Evolutionary conservation across 2,888 invertebrate genomes (phyloP), one percentile per base, ranked within the genome.

Genomic region (Ganaspis brasiliensis): DNA sequence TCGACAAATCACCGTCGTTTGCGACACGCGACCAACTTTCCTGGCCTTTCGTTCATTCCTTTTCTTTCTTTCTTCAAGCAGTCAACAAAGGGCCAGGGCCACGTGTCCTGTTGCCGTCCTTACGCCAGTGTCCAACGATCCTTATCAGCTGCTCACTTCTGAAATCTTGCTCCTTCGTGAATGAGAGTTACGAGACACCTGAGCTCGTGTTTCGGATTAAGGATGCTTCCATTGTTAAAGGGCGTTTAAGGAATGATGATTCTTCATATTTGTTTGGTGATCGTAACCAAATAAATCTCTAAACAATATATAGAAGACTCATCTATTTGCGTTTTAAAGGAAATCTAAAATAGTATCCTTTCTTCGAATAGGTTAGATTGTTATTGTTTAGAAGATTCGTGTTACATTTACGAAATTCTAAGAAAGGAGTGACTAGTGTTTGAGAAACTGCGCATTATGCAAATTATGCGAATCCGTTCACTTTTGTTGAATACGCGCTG

Each of bases 11-110:
- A 87, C 87, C 80, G 84, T 74, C 82, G 83, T 73, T 79, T 79
- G 83, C 86, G 88, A 89, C 90, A 89, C 90, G 88, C 88, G 89
- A 89, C 87, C 87, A 83, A 87, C 85, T 89, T 88, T 86, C 84
- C 84, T 84, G 73, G 35, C 21, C 61, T 35, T 61, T 67, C 67
- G 40, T 40, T 67, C 45, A 37, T 61, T 37, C 78, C 83, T 86
- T 86, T 45, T 40, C 72, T 61, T 71, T 56, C 52, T 71, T 37
- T 79, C 79, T 81, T 83, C 52, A 76, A 37, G 56, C 55, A 55
- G 35, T 55, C 76, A 63, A 55, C 63, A 35, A 76, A 72, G 63
- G 55, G 40, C 45, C 21, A 21, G 55, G 52, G 78, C 78, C 81
- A 81, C 79, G 79, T 74, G 79, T 76, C 78, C 31, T 21, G 12